Percentiles rank a stretch among this genome's conserved stretches.
phyloP scores from a whole-genome alignment of 2,888 invertebrate genomes.

The Adelognathus sp. region DNA sequence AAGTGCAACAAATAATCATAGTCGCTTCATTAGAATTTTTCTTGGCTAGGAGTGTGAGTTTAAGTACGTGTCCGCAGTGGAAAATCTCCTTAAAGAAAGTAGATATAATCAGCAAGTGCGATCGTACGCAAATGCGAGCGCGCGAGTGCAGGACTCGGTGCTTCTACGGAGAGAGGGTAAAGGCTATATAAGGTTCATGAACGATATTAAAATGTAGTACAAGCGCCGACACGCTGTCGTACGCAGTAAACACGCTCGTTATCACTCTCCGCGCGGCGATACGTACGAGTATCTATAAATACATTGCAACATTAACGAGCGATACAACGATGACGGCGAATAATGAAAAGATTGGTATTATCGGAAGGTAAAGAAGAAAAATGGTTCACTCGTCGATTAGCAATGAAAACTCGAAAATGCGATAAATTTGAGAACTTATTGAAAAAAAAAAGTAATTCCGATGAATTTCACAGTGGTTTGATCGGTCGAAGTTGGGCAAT shows the following conservation, averaged over 20 bases:
- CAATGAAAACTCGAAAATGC: too few relatives aligned
- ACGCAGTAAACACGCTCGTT: neutral
- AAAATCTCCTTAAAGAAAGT: too few relatives aligned
- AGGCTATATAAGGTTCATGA: slow-evolving; percentile 37
- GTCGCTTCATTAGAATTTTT: too few relatives aligned
- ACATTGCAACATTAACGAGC: neutral
- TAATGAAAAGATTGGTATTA: slow-evolving; percentile 88
- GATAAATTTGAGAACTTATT: too few relatives aligned
- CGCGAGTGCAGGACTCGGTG: neutral
- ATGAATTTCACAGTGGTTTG: slow-evolving; percentile 88
- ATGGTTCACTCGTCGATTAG: neutral
- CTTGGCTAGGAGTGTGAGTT: too few relatives aligned
- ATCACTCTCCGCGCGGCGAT: neutral
- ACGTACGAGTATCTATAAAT: too few relatives aligned
- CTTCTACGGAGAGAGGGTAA: neutral
- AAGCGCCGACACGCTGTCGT: slow-evolving; percentile 1
- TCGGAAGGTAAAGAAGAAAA: slow-evolving; percentile 86
- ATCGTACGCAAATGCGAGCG: neutral
- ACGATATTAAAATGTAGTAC: slow-evolving; percentile 5
- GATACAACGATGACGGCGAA: slow-evolving; percentile 40
- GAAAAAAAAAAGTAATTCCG: too few relatives aligned
- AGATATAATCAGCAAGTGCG: neutral
- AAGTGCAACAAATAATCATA: too few relatives aligned
- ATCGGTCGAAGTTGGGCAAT: slow-evolving; percentile 99
- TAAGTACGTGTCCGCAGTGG: too few relatives aligned